Evolutionary conservation across 2,113 vertebrate genomes (phyloP).

Genomic region (Aplodontia rufa): DNA sequence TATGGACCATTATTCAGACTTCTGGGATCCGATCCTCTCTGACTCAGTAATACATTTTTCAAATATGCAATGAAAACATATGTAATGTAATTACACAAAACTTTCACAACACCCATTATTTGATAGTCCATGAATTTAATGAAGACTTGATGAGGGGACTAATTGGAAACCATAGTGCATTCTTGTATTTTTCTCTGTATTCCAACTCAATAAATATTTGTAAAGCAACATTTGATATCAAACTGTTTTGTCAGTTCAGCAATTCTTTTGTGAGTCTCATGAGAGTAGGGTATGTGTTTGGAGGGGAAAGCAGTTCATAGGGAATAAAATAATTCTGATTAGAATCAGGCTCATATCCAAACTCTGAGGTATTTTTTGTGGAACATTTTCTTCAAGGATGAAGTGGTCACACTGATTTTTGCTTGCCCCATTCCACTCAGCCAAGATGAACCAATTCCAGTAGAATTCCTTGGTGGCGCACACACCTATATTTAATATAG

Average conservation of each 20-base stretch:
- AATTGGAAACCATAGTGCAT: background rate
- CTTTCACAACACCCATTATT: background rate
- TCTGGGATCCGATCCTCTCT: background rate
- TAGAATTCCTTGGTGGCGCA: background rate
- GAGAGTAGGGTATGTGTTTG: background rate
- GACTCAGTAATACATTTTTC: background rate
- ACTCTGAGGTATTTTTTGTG: background rate
- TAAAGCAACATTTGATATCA: background rate
- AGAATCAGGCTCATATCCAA: background rate
- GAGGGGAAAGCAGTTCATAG: background rate
- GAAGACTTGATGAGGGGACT: background rate
- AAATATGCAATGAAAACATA: background rate
- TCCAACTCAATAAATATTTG: conserved; percentile 15
- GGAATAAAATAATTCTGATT: background rate
- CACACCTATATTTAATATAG: background rate
- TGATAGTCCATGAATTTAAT: background rate
- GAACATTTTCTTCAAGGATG: background rate
- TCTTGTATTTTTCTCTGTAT: background rate
- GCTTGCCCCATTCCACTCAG: background rate
- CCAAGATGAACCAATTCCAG: background rate
- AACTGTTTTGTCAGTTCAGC: background rate
- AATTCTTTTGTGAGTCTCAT: background rate
- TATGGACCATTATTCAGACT: background rate
- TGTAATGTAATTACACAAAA: background rate
- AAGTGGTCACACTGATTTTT: background rate